phyloP scores from a whole-genome alignment of 1,140 invertebrate genomes.

The Achatina immaculata region DNA sequence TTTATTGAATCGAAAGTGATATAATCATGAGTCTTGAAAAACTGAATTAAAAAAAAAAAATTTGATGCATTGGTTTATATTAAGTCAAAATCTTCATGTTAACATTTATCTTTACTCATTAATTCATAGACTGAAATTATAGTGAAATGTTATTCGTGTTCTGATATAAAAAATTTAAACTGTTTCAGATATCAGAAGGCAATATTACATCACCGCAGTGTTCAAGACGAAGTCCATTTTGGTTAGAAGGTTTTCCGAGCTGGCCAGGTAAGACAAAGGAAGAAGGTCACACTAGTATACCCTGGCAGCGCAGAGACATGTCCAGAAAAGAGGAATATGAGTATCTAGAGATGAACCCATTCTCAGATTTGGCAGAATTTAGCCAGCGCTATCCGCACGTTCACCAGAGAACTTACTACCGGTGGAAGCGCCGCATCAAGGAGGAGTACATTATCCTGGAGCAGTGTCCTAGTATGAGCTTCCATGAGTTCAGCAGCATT shows the following conservation, averaged over 20 bases:
- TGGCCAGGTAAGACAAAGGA: slow-evolving; percentile 14
- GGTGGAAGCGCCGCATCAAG: slow-evolving; percentile 49
- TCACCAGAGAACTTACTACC: slow-evolving; percentile 47
- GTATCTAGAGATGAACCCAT: slow-evolving; percentile 45
- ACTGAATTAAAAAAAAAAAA: too few species aligned
- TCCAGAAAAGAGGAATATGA: slow-evolving; percentile 49
- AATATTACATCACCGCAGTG: not conserved
- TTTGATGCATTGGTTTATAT: too few species aligned
- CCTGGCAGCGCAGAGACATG: slow-evolving; percentile 45
- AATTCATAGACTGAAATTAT: too few species aligned
- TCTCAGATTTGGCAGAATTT: slow-evolving; percentile 47
- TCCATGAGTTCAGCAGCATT: slow-evolving; percentile 40
- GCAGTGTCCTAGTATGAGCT: slow-evolving; percentile 46
- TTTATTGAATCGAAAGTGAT: too few species aligned
- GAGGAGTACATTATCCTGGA: slow-evolving; percentile 49
- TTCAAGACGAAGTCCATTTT: slow-evolving; percentile 9
- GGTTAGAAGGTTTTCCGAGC: not conserved
- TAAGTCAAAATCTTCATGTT: too few species aligned
- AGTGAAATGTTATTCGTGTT: too few species aligned
- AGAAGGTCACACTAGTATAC: slow-evolving; percentile 31
- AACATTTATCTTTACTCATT: too few species aligned
- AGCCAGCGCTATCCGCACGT: slow-evolving; percentile 42
- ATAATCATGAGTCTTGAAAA: too few species aligned
- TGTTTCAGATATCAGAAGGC: slow-evolving; percentile 7
- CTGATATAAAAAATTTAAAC: not conserved